Conservation (phyloP, 2,113 vertebrate genomes). For the Psittacula cyanocephala region DNA sequence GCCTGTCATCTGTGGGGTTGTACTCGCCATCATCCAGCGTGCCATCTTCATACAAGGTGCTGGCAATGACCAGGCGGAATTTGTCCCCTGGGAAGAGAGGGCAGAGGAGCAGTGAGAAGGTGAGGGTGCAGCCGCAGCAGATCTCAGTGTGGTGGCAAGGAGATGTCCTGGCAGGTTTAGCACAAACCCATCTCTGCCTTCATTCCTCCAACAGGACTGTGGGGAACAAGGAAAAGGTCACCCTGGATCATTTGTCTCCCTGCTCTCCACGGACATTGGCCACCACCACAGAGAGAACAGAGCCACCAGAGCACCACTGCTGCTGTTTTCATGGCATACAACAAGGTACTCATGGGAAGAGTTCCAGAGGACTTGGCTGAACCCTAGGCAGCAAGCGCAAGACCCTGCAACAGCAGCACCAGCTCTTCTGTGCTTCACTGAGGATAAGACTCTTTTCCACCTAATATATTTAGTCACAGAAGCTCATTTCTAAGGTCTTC, state of each 20-base stretch:
- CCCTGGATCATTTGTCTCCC: too few species aligned
- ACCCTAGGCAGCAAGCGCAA: accelerated
- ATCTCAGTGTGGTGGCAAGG: background rate
- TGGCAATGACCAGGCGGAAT: slow-evolving; percentile 95
- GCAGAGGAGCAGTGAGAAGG: background rate
- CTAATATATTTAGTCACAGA: accelerated
- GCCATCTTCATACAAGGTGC: slow-evolving; percentile 95
- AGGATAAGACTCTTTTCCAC: accelerated
- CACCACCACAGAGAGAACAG: accelerated
- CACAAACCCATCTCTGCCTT: background rate
- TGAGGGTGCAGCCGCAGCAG: accelerated
- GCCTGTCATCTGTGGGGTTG: slow-evolving; percentile 94
- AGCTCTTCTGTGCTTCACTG: background rate
- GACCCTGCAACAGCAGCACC: background rate
- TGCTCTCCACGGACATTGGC: accelerated
- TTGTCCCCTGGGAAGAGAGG: slow-evolving; percentile 85
- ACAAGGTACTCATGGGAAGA: accelerated
- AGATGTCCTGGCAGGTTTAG: background rate
- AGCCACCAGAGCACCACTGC: background rate
- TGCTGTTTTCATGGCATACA: background rate
- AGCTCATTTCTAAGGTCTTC: background rate
- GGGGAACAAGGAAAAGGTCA: accelerated
- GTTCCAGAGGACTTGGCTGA: background rate
- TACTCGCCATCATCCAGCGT: slow-evolving; percentile 95
- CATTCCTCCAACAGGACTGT: background rate